Percentiles rank a stretch among this genome's conserved stretches.
phyloP scores from a whole-genome alignment of 2,888 invertebrate genomes.

The Noctua comes region DNA sequence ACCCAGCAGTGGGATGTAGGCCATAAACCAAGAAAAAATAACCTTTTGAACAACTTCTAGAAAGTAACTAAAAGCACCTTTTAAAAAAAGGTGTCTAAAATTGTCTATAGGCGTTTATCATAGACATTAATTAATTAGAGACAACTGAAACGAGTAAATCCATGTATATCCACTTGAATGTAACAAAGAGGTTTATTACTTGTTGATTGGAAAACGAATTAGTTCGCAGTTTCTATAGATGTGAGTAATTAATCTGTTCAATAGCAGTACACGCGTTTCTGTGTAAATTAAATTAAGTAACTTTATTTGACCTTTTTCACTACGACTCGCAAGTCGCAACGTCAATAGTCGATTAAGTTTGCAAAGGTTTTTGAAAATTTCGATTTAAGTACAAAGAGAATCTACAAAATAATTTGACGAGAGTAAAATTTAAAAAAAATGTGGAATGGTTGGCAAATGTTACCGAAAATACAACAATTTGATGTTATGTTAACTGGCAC shows the following conservation, averaged over 20 bases:
- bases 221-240: constrained; percentile 21
- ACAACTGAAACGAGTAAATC: background rate
- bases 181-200: constrained; percentile 20
- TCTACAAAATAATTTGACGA: background rate
- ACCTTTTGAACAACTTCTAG: background rate
- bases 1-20: background rate
- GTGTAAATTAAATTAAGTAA: background rate
- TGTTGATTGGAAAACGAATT: constrained; percentile 27
- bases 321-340: background rate
- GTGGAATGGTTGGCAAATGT: background rate
- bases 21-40: background rate
- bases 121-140: constrained; percentile 9
- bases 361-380: background rate
- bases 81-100: too few species aligned
- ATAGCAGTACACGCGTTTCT: constrained; percentile 5
- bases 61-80: background rate
- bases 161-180: constrained; percentile 14
- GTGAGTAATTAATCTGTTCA: constrained; percentile 12
- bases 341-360: background rate
- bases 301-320: background rate
- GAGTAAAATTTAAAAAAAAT: background rate
- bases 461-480: background rate
- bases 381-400: background rate
- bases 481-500: background rate
- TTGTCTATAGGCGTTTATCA: background rate